Base-by-base conservation (phyloP, 2,888 invertebrate species). In the Drosophila mettleri region DNA sequence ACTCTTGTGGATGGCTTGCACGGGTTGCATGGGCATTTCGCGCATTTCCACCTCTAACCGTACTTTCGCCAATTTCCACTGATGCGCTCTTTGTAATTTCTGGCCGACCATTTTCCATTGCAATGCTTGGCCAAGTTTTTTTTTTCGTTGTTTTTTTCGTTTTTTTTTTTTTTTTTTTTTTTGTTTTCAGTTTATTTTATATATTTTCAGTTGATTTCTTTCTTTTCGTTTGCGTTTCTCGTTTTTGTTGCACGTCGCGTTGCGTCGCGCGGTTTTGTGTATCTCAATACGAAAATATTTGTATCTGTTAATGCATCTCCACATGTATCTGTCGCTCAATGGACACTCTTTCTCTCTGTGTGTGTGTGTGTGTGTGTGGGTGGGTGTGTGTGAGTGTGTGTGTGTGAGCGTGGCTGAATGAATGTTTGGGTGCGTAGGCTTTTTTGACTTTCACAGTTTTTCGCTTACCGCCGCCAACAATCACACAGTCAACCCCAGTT, bases 31-130 rank as follows among this genome's bases (percentile, higher is more conserved):
- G n/a, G 53, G 45, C 45, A 45, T 45, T 31, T 31, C 31, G 18
- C 33, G 33, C 59, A 49, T 31, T 57, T 33, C 55, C 55, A 43
- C 33, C 59, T 52, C 58, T 41, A 55, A 55, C 59, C 62, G 62
- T 33, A 58, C 63, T 57, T 63, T 60, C 49, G 68, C 57, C 78
- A 72, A 78, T 74, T 78, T 80, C 38, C 76, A 76, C 67, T 68
- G 63, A 76, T 74, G 69, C 53, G 69, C 67, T 78, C 86, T 88
- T 83, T 83, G 82, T 83, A 85, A 88, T 78, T 83, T 83, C 76
- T 78, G 86, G 69, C 79, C 86, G 71, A 85, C 80, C 88, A 82
- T 85, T 83, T 82, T 81, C 79, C 88, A 83, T 82, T 81, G 78
- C 85, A 71, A 74, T 79, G 73, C 76, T 80, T 70, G 78, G 71